Conservation (phyloP, 2,888 invertebrate genomes). For the Amphipoea lucens region DNA sequence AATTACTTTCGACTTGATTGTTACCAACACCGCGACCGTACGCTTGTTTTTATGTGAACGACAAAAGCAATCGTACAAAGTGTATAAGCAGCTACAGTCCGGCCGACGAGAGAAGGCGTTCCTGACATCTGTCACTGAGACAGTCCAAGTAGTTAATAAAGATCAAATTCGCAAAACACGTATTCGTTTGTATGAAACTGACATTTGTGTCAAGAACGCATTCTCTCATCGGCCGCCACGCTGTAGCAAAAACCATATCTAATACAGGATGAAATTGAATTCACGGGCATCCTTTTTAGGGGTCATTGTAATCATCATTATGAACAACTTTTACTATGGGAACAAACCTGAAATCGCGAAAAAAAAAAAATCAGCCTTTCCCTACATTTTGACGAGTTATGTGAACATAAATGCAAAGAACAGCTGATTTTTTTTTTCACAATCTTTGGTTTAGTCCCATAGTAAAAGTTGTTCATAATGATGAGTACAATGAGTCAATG, state of each 20-base stretch:
- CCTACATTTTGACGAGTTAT: too few relatives aligned
- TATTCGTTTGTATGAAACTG: neutral
- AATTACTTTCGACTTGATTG: neutral
- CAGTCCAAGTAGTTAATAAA: neutral
- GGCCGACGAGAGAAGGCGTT: neutral
- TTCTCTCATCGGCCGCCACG: neutral
- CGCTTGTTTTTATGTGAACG: neutral
- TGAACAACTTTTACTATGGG: too few relatives aligned
- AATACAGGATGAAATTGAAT: too few relatives aligned
- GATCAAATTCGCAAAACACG: neutral
- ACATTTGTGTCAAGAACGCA: neutral
- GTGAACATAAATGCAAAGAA: too few relatives aligned
- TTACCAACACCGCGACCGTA: neutral
- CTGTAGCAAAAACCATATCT: neutral
- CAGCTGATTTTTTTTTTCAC: too few relatives aligned
- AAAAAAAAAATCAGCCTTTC: too few relatives aligned
- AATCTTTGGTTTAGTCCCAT: too few relatives aligned
- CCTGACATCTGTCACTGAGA: neutral
- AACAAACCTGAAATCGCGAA: too few relatives aligned
- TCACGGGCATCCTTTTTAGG: too few relatives aligned
- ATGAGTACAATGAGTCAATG: too few relatives aligned
- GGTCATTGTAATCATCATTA: too few relatives aligned
- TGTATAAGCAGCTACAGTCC: neutral
- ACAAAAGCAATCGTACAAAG: neutral
- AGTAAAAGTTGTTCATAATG: too few relatives aligned